These are phyloP conservation scores for Arctopsyche grandis DNA, from an alignment of 1,140 invertebrate genomes.

Conservation along the genomic window DNA sequence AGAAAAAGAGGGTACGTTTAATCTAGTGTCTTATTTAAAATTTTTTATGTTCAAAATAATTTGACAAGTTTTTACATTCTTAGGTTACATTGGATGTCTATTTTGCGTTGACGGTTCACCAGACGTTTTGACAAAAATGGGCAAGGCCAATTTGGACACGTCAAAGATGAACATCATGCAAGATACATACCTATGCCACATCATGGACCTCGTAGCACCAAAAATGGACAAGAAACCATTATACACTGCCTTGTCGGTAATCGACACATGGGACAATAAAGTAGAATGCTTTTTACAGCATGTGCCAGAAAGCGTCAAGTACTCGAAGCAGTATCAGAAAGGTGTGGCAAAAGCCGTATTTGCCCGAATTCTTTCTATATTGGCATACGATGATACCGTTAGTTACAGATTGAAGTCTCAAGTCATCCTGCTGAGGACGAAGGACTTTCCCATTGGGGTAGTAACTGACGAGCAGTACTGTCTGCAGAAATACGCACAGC, in stretches of 20 bases:
- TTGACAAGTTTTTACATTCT: conserved; percentile 32
- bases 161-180: conserved; percentile 66
- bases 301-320: conserved; percentile 60
- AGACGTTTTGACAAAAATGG: conserved; percentile 65
- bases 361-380: conserved; percentile 68
- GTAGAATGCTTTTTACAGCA: conserved; percentile 59
- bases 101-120: conserved; percentile 71
- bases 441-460: conserved; percentile 62
- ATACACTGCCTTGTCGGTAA: conserved; percentile 66
- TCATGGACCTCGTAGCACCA: conserved; percentile 65
- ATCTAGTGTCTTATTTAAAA: neutral
- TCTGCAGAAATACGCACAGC: conserved; percentile 66
- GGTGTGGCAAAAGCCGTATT: conserved; percentile 65
- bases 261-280: conserved; percentile 66
- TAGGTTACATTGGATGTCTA: conserved; percentile 66
- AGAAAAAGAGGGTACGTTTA: conserved; percentile 66
- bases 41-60: conserved; percentile 56
- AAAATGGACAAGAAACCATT: conserved; percentile 64
- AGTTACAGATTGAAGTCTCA: conserved; percentile 67
- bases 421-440: conserved; percentile 73
- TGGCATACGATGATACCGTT: conserved; percentile 63
- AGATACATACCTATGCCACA: conserved; percentile 66
- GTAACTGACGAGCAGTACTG: conserved; percentile 73
- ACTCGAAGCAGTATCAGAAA: conserved; percentile 65
- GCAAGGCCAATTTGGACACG: conserved; percentile 59